Evolutionary conservation across 1,140 invertebrate genomes (phyloP).

Genomic region (Drosophila pruinosa): DNA sequence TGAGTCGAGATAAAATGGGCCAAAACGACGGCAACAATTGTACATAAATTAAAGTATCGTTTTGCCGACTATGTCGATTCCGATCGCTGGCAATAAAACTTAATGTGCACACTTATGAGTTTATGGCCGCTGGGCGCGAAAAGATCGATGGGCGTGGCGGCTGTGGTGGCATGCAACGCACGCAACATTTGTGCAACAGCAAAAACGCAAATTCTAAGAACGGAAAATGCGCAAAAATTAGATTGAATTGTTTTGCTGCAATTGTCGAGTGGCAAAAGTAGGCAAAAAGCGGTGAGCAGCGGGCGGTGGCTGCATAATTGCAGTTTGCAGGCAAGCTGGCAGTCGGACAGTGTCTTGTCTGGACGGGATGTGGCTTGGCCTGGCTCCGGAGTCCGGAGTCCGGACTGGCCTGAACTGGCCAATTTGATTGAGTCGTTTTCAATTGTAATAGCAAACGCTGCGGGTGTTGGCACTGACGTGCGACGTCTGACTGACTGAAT

Average conservation of each 20-base stretch:
- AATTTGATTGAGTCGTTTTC: slow-evolving; percentile 81
- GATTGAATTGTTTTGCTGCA: slow-evolving; percentile 73
- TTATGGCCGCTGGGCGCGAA: slow-evolving; percentile 2
- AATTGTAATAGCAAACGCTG: slow-evolving; percentile 76
- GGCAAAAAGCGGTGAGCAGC: too few relatives aligned
- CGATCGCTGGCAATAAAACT: slow-evolving; percentile 69
- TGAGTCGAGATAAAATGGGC: slow-evolving; percentile 22
- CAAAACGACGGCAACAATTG: slow-evolving; percentile 38
- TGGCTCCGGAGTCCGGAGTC: not conserved
- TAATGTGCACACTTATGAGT: slow-evolving; percentile 69
- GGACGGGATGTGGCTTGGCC: slow-evolving; percentile 14
- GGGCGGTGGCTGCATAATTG: slow-evolving; percentile 55
- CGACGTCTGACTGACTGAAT: slow-evolving; percentile 22
- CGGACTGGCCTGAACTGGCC: slow-evolving; percentile 24
- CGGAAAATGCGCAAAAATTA: slow-evolving; percentile 67
- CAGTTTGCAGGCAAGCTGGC: slow-evolving; percentile 46
- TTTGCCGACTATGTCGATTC: slow-evolving; percentile 34
- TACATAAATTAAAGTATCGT: slow-evolving; percentile 57
- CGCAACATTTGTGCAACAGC: slow-evolving; percentile 18
- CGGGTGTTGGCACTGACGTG: slow-evolving; percentile 77
- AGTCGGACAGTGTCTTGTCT: slow-evolving; percentile 12
- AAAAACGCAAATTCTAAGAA: slow-evolving; percentile 72
- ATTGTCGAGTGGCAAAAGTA: not conserved
- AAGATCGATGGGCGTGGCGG: slow-evolving; percentile 17
- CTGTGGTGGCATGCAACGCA: slow-evolving; percentile 24